Percentiles rank a stretch among this genome's conserved stretches.
These are phyloP conservation scores for Podotricha telesiphe DNA, from an alignment of 2,888 invertebrate genomes.

Conservation along the genomic window DNA sequence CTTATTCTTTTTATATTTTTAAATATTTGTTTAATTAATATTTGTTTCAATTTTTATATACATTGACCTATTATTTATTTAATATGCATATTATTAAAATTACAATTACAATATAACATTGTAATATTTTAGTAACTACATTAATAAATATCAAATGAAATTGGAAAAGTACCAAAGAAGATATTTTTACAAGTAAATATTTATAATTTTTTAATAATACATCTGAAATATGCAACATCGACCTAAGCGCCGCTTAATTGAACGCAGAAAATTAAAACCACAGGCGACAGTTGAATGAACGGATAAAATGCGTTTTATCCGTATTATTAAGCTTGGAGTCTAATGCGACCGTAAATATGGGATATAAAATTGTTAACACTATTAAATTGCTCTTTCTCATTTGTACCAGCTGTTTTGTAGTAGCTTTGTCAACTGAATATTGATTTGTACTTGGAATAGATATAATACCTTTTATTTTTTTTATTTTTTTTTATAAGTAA, in stretches of 20 bases:
- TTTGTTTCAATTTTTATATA: too few relatives aligned
- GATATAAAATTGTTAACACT: constrained; percentile 3
- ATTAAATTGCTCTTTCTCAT: constrained; percentile 1
- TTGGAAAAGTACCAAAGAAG: too few relatives aligned
- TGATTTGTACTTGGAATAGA: too few relatives aligned
- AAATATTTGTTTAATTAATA: too few relatives aligned
- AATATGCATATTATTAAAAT: too few relatives aligned
- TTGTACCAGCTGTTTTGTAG: background rate
- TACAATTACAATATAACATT: too few relatives aligned
- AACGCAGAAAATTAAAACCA: constrained; percentile 28
- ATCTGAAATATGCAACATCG: background rate
- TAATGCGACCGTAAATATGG: constrained; percentile 3
- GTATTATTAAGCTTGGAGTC: constrained; percentile 21
- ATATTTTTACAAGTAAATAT: background rate
- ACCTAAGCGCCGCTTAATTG: constrained; percentile 18
- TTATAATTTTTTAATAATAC: background rate
- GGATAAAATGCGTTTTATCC: constrained; percentile 32
- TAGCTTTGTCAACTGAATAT: background rate
- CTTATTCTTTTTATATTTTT: too few relatives aligned
- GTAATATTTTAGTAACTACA: too few relatives aligned
- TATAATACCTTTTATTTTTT: too few relatives aligned
- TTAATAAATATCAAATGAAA: too few relatives aligned
- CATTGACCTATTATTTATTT: too few relatives aligned
- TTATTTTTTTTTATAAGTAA: too few relatives aligned
- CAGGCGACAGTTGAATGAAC: constrained; percentile 37